These are phyloP conservation scores for Lathamus discolor DNA, from an alignment of 2,113 vertebrate species.

Conservation along the genomic window DNA sequence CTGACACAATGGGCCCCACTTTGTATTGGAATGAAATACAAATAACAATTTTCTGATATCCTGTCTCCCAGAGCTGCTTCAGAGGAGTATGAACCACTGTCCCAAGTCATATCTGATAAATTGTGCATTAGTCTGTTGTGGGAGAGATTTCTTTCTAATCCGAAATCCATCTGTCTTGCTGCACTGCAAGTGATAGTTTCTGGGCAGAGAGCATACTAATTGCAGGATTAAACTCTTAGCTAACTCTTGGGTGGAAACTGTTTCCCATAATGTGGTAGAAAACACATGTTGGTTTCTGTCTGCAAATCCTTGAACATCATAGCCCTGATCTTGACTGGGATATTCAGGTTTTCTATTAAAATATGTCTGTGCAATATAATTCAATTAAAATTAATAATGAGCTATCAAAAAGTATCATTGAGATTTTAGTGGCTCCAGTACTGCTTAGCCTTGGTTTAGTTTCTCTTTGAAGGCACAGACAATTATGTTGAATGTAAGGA, in stretches of 20 bases:
- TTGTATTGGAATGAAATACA: slow-evolving; percentile 18
- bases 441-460: neutral
- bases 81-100: neutral
- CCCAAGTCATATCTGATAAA: slow-evolving; percentile 21
- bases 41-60: slow-evolving; percentile 21
- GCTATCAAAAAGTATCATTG: slow-evolving; percentile 4
- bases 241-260: slow-evolving; percentile 55
- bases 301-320: neutral
- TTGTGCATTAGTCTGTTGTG: neutral
- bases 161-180: slow-evolving; percentile 49
- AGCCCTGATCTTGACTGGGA: neutral
- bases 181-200: slow-evolving; percentile 50
- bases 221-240: slow-evolving; percentile 62
- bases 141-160: slow-evolving; percentile 38
- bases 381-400: slow-evolving; percentile 44
- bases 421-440: slow-evolving; percentile 43
- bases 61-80: slow-evolving; percentile 26
- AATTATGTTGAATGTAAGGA: neutral
- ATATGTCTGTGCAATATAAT: neutral
- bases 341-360: slow-evolving; percentile 12
- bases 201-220: slow-evolving; percentile 60
- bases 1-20: neutral
- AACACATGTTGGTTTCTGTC: slow-evolving; percentile 46
- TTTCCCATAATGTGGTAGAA: slow-evolving; percentile 56
- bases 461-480: slow-evolving; percentile 26